Conservation (phyloP, 2,797 vertebrate genomes). For the Paedocypris micromegethes region DNA sequence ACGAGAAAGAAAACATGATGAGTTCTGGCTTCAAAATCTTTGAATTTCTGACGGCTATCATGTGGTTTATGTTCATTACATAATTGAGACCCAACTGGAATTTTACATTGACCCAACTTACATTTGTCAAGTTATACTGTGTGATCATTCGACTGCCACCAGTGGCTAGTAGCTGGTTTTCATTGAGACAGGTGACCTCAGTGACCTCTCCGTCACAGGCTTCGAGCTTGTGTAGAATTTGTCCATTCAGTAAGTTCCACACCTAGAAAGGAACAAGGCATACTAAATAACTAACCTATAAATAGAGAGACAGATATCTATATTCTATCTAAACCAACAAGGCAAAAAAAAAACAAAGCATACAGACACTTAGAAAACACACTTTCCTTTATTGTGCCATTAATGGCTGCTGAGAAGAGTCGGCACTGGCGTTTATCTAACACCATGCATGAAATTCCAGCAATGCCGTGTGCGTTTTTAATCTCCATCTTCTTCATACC, state of each 20-base stretch:
- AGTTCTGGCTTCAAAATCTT: slow-evolving; percentile 31
- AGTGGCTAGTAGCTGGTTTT: slow-evolving; percentile 59
- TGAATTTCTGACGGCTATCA: slow-evolving; percentile 2
- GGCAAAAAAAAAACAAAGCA: not conserved
- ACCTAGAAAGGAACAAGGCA: slow-evolving; percentile 51
- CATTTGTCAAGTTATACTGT: slow-evolving; percentile 55
- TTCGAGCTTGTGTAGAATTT: slow-evolving; percentile 68
- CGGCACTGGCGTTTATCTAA: slow-evolving; percentile 60
- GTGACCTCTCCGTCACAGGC: slow-evolving; percentile 61
- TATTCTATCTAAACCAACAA: not conserved
- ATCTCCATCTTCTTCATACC: slow-evolving; percentile 46
- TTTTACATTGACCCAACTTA: slow-evolving; percentile 18
- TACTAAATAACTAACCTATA: not conserved
- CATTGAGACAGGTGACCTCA: slow-evolving; percentile 56
- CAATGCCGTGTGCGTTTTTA: slow-evolving; percentile 59
- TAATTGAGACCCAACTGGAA: slow-evolving; percentile 5
- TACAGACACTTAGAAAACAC: not conserved
- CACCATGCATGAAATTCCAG: slow-evolving; percentile 59
- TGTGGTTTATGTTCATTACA: not conserved
- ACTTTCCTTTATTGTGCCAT: slow-evolving; percentile 46
- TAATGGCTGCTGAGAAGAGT: slow-evolving; percentile 61
- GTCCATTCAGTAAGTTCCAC: slow-evolving; percentile 68
- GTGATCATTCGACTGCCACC: slow-evolving; percentile 62
- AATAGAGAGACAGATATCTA: not conserved
- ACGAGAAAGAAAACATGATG: slow-evolving; percentile 27